Evolutionary conservation across 2,797 vertebrate genomes (phyloP), one percentile per base, ranked within the genome.

Genomic region (Halcyon smyrnensis): DNA sequence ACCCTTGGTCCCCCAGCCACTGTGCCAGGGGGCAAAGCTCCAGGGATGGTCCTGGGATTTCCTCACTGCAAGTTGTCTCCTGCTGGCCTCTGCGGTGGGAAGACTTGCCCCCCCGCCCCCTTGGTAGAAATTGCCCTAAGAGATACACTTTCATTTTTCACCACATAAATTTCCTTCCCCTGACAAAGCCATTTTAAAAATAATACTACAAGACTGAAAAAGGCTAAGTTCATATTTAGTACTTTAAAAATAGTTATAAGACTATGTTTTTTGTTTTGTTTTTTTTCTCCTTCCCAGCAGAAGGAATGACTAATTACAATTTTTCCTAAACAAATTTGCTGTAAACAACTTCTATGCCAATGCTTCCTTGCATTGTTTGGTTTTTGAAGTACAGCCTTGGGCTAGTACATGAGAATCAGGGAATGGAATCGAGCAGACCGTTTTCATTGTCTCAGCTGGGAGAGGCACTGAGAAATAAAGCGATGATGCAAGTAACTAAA

Each of bases 351-450:
- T 79, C 36, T 90, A 1, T 89, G 56, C 80, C 84, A 92, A 43
- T 32, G 46, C 60, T 77, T 96, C 68, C 68, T 90, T 90, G 21
- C 15, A 62, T 83, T 93, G 68, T 85, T 95, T 92, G 75, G 56
- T 81, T 90, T 92, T 88, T 70, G 36, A 87, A 89, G 59, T 54
- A 28, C 50, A 75, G 81, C 77, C 91, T 85, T 92, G 78, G 84
- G 60, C 88, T 83, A 48, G 27, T 83, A 65, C 45, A 45, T 46
- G 57, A 54, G 74, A 63, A 45, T 27, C 13, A 15, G 76, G 69
- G 77, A 75, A 64, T 75, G 62, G 75, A 80, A 85, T 15, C 0
- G 0, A 74, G 51, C 23, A 73, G 51, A 43, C 34, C 1, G 0
- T 93, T 93, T 84, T 69, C 54, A 51, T 93, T 90, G 73, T 87